Conservation (phyloP, 2,113 vertebrate species). For the Panurus biarmicus region DNA sequence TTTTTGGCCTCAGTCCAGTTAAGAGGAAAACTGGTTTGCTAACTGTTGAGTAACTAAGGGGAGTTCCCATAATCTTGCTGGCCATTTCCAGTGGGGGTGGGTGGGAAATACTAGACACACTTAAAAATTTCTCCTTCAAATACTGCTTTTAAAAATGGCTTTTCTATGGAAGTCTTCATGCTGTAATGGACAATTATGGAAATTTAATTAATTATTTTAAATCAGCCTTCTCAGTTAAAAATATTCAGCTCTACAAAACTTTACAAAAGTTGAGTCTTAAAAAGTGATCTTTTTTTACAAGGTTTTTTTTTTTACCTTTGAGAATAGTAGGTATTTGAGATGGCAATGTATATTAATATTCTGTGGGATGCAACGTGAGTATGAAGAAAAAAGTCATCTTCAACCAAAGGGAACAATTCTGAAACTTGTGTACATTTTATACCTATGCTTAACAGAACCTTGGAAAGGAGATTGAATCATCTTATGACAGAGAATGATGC, state of each 20-base stretch:
- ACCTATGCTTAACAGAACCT: background rate
- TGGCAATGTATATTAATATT: background rate
- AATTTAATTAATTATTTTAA: background rate
- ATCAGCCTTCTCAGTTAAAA: background rate
- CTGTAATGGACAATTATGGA: background rate
- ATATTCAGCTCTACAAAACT: background rate
- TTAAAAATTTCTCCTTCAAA: background rate
- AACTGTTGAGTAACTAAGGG: background rate
- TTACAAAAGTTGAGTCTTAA: background rate
- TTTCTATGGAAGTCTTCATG: background rate
- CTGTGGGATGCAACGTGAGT: background rate
- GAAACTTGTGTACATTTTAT: background rate
- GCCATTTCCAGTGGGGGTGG: background rate
- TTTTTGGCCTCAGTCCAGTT: background rate
- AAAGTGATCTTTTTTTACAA: background rate
- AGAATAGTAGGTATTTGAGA: background rate
- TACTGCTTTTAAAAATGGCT: background rate
- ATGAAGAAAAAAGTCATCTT: background rate
- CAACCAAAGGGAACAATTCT: background rate
- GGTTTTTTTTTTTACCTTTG: background rate
- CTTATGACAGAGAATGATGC: conserved; percentile 63
- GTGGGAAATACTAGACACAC: background rate
- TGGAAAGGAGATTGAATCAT: conserved; percentile 8
- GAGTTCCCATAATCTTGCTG: background rate
- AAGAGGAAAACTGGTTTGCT: background rate